phyloP scores from a whole-genome alignment of 1,140 invertebrate species.

The Drosophila carrolli region DNA sequence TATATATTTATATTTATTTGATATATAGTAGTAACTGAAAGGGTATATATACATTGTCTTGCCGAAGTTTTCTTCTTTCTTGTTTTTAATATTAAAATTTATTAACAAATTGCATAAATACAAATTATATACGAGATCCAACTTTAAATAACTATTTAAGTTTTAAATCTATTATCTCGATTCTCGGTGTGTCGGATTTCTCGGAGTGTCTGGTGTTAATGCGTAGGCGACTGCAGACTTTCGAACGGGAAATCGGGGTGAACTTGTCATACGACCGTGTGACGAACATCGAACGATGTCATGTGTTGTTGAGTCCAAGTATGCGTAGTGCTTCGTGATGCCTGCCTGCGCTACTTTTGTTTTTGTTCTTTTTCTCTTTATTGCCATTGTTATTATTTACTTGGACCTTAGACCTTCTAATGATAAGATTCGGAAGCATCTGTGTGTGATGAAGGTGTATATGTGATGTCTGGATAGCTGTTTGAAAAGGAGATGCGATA shows the following conservation, averaged over 20 bases:
- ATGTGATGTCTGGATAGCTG: not conserved
- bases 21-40: no score
- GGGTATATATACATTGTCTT: no score
- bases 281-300: slow-evolving; percentile 28
- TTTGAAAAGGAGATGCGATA: not conserved
- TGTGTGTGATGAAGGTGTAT: not conserved
- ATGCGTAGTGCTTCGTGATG: slow-evolving; percentile 12
- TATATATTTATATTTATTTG: no score
- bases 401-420: slow-evolving; percentile 43
- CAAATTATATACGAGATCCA: no score
- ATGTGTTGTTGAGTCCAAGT: slow-evolving; percentile 35
- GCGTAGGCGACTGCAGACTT: slow-evolving; percentile 42
- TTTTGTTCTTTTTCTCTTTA: slow-evolving; percentile 9
- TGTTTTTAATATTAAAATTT: no score
- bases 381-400: slow-evolving; percentile 36
- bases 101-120: no score
- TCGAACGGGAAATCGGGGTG: slow-evolving; percentile 6
- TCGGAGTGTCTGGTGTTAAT: slow-evolving; percentile 15
- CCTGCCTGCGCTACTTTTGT: no score
- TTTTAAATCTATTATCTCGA: slow-evolving; percentile 11
- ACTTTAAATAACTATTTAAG: not conserved
- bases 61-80: no score
- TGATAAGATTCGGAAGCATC: slow-evolving; percentile 47
- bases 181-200: not conserved
- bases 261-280: slow-evolving; percentile 30